These are phyloP conservation scores for Sinohyriopsis cumingii DNA, from an alignment of 2,888 invertebrate genomes.

Conservation along the genomic window DNA sequence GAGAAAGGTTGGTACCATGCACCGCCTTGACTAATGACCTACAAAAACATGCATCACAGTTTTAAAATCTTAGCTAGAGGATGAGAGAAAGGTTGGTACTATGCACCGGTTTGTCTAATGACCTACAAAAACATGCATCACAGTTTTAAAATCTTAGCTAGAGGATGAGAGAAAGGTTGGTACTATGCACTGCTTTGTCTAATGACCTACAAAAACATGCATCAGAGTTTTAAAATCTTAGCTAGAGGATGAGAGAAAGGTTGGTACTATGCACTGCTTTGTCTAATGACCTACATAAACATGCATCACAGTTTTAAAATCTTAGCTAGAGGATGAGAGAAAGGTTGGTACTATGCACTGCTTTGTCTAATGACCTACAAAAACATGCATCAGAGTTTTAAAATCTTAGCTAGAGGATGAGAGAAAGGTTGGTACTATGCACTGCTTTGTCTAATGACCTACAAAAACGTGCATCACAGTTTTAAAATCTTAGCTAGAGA, in stretches of 20 bases:
- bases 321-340: conserved; percentile 46
- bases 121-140: neutral
- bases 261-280: neutral
- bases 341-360: conserved; percentile 15
- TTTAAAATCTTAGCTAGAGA: conserved; percentile 34
- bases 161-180: conserved; percentile 45
- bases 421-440: conserved; percentile 22
- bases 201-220: neutral
- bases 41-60: neutral
- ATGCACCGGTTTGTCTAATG: neutral
- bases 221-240: conserved; percentile 1
- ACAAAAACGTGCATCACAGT: neutral
- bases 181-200: neutral
- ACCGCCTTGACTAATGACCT: neutral
- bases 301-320: too few relatives aligned
- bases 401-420: conserved; percentile 43
- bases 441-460: neutral
- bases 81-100: conserved; percentile 34
- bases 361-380: neutral
- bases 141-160: conserved; percentile 16
- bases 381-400: neutral
- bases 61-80: conserved; percentile 34
- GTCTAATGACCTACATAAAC: neutral
- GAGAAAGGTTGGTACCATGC: conserved; percentile 22
- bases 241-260: conserved; percentile 46